Evolutionary conservation across 2,888 invertebrate species (phyloP).

Genomic region (Dryobota labecula): DNA sequence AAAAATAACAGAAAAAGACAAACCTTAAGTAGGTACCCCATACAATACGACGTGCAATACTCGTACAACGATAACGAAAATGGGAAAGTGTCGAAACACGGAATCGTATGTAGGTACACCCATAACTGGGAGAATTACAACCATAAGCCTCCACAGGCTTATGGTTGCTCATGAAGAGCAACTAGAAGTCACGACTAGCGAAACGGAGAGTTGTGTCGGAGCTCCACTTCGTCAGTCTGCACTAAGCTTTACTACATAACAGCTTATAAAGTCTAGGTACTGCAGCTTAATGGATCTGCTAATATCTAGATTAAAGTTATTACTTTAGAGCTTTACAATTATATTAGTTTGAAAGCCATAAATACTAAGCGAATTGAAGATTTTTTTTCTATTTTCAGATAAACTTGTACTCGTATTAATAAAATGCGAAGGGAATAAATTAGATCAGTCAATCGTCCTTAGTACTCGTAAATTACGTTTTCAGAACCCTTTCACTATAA

Average conservation of each 20-base stretch:
- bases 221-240: background rate
- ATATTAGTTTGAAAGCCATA: background rate
- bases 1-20: background rate
- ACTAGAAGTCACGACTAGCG: background rate
- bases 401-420: background rate
- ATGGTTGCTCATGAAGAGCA: constrained; percentile 5
- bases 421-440: background rate
- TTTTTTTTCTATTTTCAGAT: background rate
- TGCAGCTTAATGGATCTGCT: background rate
- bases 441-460: background rate
- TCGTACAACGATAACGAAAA: constrained; percentile 4
- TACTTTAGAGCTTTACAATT: constrained; percentile 15
- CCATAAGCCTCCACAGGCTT: constrained; percentile 16
- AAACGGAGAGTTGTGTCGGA: background rate
- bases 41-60: constrained; percentile 4
- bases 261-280: background rate
- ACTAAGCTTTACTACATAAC: constrained; percentile 6
- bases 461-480: background rate
- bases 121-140: constrained; percentile 27
- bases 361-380: background rate
- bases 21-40: background rate
- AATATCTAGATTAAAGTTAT: background rate
- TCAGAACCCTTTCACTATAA: too few relatives aligned
- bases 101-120: constrained; percentile 13
- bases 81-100: constrained; percentile 10